Base-by-base conservation (phyloP, 1,140 invertebrate species). In the Scylla paramamosain region DNA sequence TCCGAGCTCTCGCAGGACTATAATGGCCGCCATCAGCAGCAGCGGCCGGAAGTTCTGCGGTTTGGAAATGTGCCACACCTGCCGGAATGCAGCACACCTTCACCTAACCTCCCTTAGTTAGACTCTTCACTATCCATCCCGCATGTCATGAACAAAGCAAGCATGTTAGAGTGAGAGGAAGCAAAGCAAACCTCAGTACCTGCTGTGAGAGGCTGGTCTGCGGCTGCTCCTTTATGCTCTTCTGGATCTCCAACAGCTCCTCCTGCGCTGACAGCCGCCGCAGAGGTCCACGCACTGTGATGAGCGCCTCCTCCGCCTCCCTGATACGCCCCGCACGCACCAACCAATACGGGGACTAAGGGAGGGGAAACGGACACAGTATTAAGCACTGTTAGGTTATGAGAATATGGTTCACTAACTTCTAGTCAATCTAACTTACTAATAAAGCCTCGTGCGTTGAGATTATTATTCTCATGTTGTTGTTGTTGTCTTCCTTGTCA, bases 1-100 rank as follows among this genome's bases (percentile, higher is more conserved):
- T 45, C 94, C 94, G 10, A 95, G 86, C 52, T 95, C 94, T 4
- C 94, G 28, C 31, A 95, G 83, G 32, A 93, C 39, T 25, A 95
- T 92, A 3, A 95, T 16, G 3, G 48, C 52, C 52, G 82, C 7
- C 46, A 92, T 4, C 31, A 95, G 48, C 0, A 87, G 77, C 6
- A 95, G 83, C 6, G 94, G 94, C 20, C 91, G 12, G 25, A 90
- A 25, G 77, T 94, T 31, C 0, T 91, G 45, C 4, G 28, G 2
- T 25, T n/a, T 25, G 3, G 20, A 14, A 4, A 94, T 59, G 28
- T 52, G 82, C 0, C 31, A 28, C 6, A 86, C 10, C 93, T 91
- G 87, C 25, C 25, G 67, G 67, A 77, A 77, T 3, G n/a, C 67
- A 77, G 10, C 10, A 59, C 52, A 59, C 3, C 16, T 59, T 59